phyloP scores from a whole-genome alignment of 1,140 invertebrate genomes.

The Drosophila sproati region DNA sequence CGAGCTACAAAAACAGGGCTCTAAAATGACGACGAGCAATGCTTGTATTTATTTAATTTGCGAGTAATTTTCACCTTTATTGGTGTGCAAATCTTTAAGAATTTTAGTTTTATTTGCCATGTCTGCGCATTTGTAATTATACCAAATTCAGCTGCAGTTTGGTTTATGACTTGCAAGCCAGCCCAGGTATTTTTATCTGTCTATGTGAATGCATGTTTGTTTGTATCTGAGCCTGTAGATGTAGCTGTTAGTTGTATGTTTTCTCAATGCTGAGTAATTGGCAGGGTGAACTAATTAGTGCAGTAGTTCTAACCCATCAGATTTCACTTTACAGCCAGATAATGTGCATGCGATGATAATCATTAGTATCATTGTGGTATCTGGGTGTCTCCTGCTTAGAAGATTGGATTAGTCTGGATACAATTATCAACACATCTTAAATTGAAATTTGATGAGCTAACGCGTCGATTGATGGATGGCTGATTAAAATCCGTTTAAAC shows the following conservation, averaged over 20 bases:
- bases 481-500: constrained; percentile 71
- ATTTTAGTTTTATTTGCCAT: constrained; percentile 44
- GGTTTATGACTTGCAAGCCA: constrained; percentile 31
- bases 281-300: constrained; percentile 75
- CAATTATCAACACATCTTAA: constrained; percentile 50
- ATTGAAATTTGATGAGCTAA: constrained; percentile 54
- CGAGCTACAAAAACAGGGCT: constrained; percentile 14
- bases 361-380: constrained; percentile 33
- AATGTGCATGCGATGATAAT: constrained; percentile 29
- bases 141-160: constrained; percentile 23
- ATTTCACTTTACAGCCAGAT: constrained; percentile 46
- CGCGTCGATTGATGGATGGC: constrained; percentile 50
- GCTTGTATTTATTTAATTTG: constrained; percentile 47
- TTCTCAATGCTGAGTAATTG: constrained; percentile 34
- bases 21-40: constrained; percentile 20
- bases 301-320: constrained; percentile 65
- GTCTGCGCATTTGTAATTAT: constrained; percentile 74
- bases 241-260: constrained; percentile 3
- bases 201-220: not conserved
- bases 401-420: constrained; percentile 47
- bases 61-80: constrained; percentile 65
- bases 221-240: not conserved
- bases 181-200: not conserved
- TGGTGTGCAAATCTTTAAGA: constrained; percentile 43
- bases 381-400: constrained; percentile 45